Percentiles rank a stretch among this genome's conserved stretches.
Evolutionary conservation across 2,113 vertebrate genomes (phyloP).

Genomic region (Ranitomeya imitator): DNA sequence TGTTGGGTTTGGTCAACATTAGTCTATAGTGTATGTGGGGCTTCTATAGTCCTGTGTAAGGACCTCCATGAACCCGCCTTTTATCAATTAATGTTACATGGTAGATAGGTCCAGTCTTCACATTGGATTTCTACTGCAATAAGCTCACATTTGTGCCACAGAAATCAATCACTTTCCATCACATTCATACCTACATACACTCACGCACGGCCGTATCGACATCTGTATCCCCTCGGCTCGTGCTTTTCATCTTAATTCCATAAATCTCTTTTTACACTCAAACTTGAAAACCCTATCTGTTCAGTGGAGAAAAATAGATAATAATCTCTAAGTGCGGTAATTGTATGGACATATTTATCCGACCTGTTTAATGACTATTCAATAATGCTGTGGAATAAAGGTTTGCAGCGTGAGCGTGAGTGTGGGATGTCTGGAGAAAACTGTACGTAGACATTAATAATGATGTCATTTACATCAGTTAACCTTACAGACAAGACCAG

Average conservation of each 20-base stretch:
- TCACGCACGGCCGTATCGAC: conserved; percentile 7
- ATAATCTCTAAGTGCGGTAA: not conserved
- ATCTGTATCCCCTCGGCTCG: not conserved
- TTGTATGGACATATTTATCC: not conserved
- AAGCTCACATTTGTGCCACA: not conserved
- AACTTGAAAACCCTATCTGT: not conserved
- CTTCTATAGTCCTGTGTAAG: not conserved
- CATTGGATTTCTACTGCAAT: not conserved
- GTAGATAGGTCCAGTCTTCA: not conserved
- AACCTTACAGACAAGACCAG: conserved; percentile 28
- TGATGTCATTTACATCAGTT: conserved; percentile 6
- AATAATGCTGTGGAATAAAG: not conserved
- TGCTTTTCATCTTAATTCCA: conserved; percentile 6
- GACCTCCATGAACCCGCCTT: not conserved
- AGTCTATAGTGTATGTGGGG: too few species aligned
- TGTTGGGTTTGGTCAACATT: too few species aligned
- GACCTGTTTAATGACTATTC: not conserved
- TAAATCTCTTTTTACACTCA: conserved; percentile 11
- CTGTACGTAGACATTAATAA: conserved; percentile 44
- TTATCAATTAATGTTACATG: not conserved
- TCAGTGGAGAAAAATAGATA: not conserved
- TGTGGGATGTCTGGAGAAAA: not conserved
- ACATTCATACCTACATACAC: not conserved
- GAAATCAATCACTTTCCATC: conserved; percentile 31
- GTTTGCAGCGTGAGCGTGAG: not conserved